Base-by-base conservation (phyloP, 30 jellyfish, hydroid and myxozoan species). In the Phacellophora camtschatica region DNA sequence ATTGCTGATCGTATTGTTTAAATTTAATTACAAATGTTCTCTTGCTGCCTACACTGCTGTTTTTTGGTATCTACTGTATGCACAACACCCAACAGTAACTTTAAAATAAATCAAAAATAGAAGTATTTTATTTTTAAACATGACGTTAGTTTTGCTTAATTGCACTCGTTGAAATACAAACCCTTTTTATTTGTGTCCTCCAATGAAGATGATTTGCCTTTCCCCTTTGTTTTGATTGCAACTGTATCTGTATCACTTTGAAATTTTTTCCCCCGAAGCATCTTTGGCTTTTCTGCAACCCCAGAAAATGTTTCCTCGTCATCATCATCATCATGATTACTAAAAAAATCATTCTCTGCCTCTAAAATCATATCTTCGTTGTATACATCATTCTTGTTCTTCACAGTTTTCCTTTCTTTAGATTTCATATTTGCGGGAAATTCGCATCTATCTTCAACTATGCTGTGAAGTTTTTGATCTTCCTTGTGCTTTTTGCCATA, bases 321-420 rank as follows among this genome's bases (percentile, higher is more conserved):
- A 50, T 24, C 74, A 30, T 13, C 20, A 23, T 15, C 22, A 49
- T 37, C 82, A 35, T 65, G 62, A 13, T 81, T 71, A 25, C 27
- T 54, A 29, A 81, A 68, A 69, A 68, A 32, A 13, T 71, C 50
- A 8, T 66, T 32, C n/a, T 80, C 84, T 24, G 66, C 67, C 27
- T 80, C 77, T 24, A 39, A 41, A 65, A 66, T 23, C 15, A 22
- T 15, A 18, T 64, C 84, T 16, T 80, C 84, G 35, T 65, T 55
- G 12, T 43, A 77, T 6, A 62, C 90, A n/a, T 19, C 22, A 3
- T 5, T 22, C 63, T 32, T 31, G 34, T 11, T 31, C 33, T 48
- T 32, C 0, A 42, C 65, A 1, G 74, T 10, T 23, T 16, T 15
- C 16, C 20, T 22, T 32, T 78, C 57, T n/a, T n/a, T n/a, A n/a